Evolutionary conservation across 2,888 invertebrate species (phyloP).

Genomic region (Mythimna impura): DNA sequence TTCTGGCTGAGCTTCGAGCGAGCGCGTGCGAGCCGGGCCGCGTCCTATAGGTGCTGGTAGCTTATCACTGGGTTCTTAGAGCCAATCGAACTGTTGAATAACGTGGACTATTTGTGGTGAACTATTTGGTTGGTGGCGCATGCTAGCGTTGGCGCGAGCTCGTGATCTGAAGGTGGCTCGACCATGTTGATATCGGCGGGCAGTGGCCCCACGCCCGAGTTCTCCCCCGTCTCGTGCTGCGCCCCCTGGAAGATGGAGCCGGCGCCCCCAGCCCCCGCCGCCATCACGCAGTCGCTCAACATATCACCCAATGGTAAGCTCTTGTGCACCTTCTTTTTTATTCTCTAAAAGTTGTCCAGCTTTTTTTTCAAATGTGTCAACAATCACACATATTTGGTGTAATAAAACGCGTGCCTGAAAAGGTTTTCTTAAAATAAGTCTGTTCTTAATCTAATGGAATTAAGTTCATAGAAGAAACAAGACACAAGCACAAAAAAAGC

Average conservation of each 20-base stretch:
- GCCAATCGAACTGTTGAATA: constrained; percentile 62
- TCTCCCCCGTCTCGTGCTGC: constrained; percentile 91
- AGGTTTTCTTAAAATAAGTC: background rate
- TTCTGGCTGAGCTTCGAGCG: constrained; percentile 90
- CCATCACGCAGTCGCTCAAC: constrained; percentile 87
- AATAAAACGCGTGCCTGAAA: background rate
- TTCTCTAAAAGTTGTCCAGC: background rate
- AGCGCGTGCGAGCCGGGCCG: constrained; percentile 85
- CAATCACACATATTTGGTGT: background rate
- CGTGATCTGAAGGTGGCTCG: constrained; percentile 80
- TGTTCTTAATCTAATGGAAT: background rate
- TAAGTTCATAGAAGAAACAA: background rate
- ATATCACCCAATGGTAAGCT: constrained; percentile 91
- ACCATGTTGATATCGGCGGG: constrained; percentile 93
- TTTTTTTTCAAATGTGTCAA: background rate
- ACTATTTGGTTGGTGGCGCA: constrained; percentile 79
- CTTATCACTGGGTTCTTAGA: constrained; percentile 66
- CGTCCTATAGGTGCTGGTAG: constrained; percentile 74
- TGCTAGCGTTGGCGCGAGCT: constrained; percentile 77
- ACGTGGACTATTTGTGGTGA: constrained; percentile 79
- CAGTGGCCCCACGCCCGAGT: constrained; percentile 90
- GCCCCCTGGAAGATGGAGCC: constrained; percentile 92
- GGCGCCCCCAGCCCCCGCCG: constrained; percentile 89
- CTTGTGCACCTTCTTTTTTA: background rate
- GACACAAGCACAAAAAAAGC: background rate